phyloP scores from a whole-genome alignment of 2,113 vertebrate genomes.

The Circaetus cinerascens region DNA sequence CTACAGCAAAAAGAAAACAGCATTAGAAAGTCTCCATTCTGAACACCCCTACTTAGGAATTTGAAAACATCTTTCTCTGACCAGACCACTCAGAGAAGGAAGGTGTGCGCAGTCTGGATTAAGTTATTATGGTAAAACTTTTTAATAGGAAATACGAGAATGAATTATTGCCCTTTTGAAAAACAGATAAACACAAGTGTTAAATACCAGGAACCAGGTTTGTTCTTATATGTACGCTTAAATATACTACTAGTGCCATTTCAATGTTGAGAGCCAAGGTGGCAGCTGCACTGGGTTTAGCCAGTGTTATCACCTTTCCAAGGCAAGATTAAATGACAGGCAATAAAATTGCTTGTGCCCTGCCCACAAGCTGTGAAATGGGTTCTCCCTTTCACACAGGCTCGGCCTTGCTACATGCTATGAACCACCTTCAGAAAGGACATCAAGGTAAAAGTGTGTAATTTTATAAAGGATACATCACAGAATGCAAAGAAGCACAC shows the following conservation, averaged over 20 bases:
- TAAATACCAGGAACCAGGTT: neutral
- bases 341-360: neutral
- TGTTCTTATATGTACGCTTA: neutral
- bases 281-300: neutral
- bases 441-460: neutral
- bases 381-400: neutral
- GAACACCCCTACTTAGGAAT: neutral
- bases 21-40: neutral
- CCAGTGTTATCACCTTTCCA: neutral
- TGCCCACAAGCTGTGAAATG: neutral
- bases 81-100: neutral
- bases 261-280: neutral
- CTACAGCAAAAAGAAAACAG: neutral
- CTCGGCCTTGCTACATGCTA: neutral
- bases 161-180: neutral
- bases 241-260: too few species aligned
- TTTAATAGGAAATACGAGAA: neutral
- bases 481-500: neutral
- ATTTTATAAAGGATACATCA: neutral
- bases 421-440: neutral
- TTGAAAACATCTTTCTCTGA: neutral
- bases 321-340: neutral
- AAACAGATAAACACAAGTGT: neutral
- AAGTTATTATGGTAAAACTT: neutral
- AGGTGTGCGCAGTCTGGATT: neutral